These are phyloP conservation scores for Thomomys bottae DNA, from an alignment of 2,113 vertebrate genomes.

Conservation along the genomic window DNA sequence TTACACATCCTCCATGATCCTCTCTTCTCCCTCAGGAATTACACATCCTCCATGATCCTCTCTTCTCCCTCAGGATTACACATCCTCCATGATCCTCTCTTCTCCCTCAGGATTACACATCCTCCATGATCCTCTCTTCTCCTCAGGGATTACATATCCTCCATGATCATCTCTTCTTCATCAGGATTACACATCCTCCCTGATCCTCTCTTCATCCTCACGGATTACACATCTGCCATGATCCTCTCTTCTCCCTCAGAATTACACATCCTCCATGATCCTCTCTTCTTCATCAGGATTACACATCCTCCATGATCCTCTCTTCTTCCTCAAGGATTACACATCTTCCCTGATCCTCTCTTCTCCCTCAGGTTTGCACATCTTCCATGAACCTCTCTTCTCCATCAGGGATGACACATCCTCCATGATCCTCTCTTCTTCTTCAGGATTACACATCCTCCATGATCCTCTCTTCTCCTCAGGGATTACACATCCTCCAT, in stretches of 20 bases:
- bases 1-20: too few relatives aligned
- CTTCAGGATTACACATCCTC: slow-evolving; percentile 52
- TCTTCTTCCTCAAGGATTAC: slow-evolving; percentile 48
- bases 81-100: too few relatives aligned
- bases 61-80: slow-evolving; percentile 49
- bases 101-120: too few relatives aligned
- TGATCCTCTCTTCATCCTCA: slow-evolving; percentile 32
- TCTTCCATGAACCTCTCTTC: slow-evolving; percentile 25
- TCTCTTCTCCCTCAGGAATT: too few relatives aligned
- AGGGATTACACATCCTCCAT: too few relatives aligned
- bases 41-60: not conserved
- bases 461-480: too few relatives aligned
- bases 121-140: slow-evolving; percentile 27
- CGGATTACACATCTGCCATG: slow-evolving; percentile 59
- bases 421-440: slow-evolving; percentile 30
- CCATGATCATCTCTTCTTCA: too few relatives aligned
- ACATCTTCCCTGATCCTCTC: too few relatives aligned
- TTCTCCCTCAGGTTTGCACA: too few relatives aligned
- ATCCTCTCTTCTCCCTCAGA: too few relatives aligned
- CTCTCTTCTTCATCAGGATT: slow-evolving; percentile 52
- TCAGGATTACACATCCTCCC: too few relatives aligned
- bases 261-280: too few relatives aligned
- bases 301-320: not conserved
- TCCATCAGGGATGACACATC: slow-evolving; percentile 44
- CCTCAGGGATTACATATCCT: slow-evolving; percentile 45